These are phyloP conservation scores for Cirrhinus molitorella DNA, from an alignment of 2,797 vertebrate species.

Conservation along the genomic window DNA sequence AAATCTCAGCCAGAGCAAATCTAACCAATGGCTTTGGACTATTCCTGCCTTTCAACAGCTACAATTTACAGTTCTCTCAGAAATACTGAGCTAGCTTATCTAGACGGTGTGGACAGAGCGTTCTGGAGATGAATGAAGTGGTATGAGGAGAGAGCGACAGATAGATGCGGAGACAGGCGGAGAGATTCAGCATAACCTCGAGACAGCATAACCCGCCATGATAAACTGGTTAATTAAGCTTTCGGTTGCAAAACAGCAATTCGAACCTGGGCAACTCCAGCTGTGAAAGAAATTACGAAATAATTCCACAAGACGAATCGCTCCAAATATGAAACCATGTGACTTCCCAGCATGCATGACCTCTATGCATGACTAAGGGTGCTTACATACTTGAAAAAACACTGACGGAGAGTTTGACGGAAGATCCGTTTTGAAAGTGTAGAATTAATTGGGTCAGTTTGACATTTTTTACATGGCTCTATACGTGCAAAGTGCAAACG, in stretches of 20 bases:
- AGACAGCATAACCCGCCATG: constrained; percentile 49
- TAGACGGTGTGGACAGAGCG: neutral
- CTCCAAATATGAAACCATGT: constrained; percentile 28
- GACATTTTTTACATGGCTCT: neutral
- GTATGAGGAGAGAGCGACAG: constrained; percentile 27
- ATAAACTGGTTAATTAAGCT: constrained; percentile 63
- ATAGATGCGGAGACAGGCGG: constrained; percentile 10
- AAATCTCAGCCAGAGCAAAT: constrained; percentile 26
- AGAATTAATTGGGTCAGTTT: neutral
- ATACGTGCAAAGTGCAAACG: too few species aligned
- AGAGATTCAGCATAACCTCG: constrained; percentile 29
- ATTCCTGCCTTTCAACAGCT: constrained; percentile 2
- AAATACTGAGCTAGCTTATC: constrained; percentile 10
- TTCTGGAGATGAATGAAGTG: constrained; percentile 43
- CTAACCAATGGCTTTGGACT: neutral
- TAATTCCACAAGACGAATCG: constrained; percentile 54
- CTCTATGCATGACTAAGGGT: neutral
- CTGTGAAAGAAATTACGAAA: constrained; percentile 61
- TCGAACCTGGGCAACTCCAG: constrained; percentile 55
- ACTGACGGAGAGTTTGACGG: neutral
- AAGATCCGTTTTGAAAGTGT: neutral
- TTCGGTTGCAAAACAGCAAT: constrained; percentile 54
- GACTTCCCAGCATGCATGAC: neutral
- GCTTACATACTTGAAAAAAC: neutral
- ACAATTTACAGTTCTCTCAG: constrained; percentile 21